A percentile compares a stretch with the other conserved stretches of the same genome.
These are phyloP conservation scores for Agrochola lota DNA, from an alignment of 2,888 invertebrate species.

Conservation along the genomic window DNA sequence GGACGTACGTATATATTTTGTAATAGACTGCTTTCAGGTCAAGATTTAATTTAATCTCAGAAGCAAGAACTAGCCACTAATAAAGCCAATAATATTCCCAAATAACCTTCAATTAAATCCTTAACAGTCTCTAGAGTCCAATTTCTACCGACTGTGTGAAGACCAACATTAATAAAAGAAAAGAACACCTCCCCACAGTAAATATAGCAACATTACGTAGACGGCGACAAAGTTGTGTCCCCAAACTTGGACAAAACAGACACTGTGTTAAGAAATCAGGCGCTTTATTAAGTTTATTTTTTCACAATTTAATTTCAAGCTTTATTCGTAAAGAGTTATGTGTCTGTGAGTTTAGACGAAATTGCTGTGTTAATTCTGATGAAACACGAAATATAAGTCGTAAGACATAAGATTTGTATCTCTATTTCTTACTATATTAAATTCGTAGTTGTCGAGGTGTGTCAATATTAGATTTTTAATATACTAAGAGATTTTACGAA, in stretches of 20 bases:
- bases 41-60: neutral
- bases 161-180: constrained; percentile 36
- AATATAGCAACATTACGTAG: constrained; percentile 22
- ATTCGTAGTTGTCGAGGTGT: neutral
- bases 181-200: constrained; percentile 5
- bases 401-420: neutral
- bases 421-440: neutral
- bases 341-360: constrained; percentile 22
- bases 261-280: constrained; percentile 40
- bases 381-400: constrained; percentile 12
- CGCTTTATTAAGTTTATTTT: constrained; percentile 57
- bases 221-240: constrained; percentile 1
- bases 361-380: constrained; percentile 42
- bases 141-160: constrained; percentile 24
- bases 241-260: constrained; percentile 58
- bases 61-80: neutral
- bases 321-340: constrained; percentile 52
- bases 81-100: neutral
- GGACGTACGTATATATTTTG: neutral
- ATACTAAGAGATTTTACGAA: constrained; percentile 11
- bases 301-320: constrained; percentile 49
- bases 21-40: neutral
- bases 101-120: constrained; percentile 9
- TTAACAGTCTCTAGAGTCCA: constrained; percentile 22
- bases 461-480: constrained; percentile 8